Evolutionary conservation across 37 sponge, comb jelly and placozoan genomes (phyloP).

Genomic region (Ianthella basta): DNA sequence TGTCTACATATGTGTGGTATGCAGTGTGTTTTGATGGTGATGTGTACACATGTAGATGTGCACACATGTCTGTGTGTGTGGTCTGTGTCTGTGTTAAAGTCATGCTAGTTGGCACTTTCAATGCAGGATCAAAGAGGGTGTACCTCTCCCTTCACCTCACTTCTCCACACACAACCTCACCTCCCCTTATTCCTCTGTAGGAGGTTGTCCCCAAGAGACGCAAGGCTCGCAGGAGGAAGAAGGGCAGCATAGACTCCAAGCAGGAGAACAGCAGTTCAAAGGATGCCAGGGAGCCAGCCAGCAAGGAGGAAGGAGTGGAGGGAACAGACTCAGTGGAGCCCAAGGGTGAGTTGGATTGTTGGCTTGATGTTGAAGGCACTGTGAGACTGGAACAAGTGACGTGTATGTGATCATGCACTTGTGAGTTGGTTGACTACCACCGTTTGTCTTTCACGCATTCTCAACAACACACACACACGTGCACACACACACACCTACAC

Average conservation of each 20-base stretch:
- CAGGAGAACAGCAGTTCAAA: not conserved
- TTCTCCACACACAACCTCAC: not conserved
- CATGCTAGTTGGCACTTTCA: too few species aligned
- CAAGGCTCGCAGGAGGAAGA: slow-evolving; percentile 27
- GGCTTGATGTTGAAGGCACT: not conserved
- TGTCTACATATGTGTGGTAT: too few species aligned
- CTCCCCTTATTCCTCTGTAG: not conserved
- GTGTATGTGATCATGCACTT: not conserved
- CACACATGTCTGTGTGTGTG: slow-evolving; percentile 14
- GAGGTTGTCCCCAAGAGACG: slow-evolving; percentile 14
- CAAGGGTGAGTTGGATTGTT: slow-evolving; percentile 21
- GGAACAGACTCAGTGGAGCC: slow-evolving; percentile 28
- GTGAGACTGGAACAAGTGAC: not conserved
- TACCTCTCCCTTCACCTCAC: not conserved
- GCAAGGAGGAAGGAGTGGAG: slow-evolving; percentile 20
- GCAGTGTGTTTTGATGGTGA: too few species aligned
- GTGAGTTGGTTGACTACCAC: not conserved
- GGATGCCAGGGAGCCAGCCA: slow-evolving; percentile 11
- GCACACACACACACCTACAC: slow-evolving; percentile 7
- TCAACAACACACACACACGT: not conserved
- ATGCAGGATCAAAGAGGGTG: not conserved
- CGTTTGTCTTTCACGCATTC: not conserved
- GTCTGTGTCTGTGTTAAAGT: not conserved
- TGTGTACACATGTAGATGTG: slow-evolving; percentile 3
- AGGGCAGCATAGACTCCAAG: slow-evolving; percentile 11